A percentile compares a stretch with the other conserved stretches of the same genome.
phyloP scores from a whole-genome alignment of 2,797 vertebrate genomes.

The Siniperca scherzeri region DNA sequence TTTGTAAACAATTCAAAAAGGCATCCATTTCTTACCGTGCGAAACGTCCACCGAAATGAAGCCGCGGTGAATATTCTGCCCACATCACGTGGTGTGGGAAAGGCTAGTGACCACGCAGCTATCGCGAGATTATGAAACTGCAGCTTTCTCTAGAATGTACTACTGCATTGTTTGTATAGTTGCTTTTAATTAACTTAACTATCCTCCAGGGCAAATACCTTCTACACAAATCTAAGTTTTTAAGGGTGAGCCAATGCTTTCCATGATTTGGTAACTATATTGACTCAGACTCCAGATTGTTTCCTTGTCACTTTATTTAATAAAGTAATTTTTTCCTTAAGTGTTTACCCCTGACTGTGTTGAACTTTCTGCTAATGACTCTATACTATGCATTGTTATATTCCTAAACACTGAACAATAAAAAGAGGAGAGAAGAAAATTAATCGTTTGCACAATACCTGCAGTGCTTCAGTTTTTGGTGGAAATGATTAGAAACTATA shows the following conservation, averaged over 20 bases:
- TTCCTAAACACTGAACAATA: not conserved
- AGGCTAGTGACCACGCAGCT: accelerated
- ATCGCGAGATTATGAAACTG: slow-evolving; percentile 59
- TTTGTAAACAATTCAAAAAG: slow-evolving; percentile 56
- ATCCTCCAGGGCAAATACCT: not conserved
- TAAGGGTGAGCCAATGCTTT: not conserved
- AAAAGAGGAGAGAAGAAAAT: not conserved
- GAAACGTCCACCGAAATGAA: slow-evolving; percentile 54
- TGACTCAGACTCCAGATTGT: not conserved
- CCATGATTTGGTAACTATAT: not conserved
- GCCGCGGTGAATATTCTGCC: slow-evolving; percentile 18
- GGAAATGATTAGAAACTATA: not conserved
- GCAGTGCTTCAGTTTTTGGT: not conserved
- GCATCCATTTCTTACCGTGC: slow-evolving; percentile 64
- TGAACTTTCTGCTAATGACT: not conserved
- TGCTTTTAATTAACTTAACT: not conserved
- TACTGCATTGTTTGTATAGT: not conserved
- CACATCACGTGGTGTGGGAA: slow-evolving; percentile 66
- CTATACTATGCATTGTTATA: not conserved
- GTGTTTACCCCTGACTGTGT: not conserved
- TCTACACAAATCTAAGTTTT: not conserved
- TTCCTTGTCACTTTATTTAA: not conserved
- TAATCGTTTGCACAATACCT: not conserved
- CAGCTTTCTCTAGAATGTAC: not conserved
- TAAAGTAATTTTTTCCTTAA: not conserved